Evolutionary conservation across 2,888 invertebrate genomes (phyloP).

Genomic region (Archaeoteleia sp.): DNA sequence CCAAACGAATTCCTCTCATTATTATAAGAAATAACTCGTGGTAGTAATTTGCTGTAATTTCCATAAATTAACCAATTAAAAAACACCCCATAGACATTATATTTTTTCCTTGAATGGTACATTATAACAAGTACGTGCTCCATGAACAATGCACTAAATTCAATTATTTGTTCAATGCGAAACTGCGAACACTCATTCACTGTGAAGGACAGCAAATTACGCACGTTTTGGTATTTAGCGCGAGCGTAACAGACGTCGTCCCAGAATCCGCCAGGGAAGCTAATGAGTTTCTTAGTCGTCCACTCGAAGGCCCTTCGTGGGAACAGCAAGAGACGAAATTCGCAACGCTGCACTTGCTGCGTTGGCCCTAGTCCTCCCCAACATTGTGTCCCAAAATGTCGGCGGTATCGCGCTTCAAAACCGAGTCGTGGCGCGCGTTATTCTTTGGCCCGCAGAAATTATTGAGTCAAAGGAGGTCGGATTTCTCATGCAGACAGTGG

Average conservation of each 20-base stretch:
- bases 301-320: conserved; percentile 18
- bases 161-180: conserved; percentile 32
- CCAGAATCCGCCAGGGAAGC: conserved; percentile 2
- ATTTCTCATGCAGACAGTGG: too few species aligned
- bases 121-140: conserved; percentile 10
- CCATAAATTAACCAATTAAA: too few species aligned
- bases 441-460: too few species aligned
- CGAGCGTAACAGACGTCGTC: conserved; percentile 24
- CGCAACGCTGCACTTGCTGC: not conserved
- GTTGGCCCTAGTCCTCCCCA: not conserved
- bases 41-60: too few species aligned
- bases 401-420: too few species aligned
- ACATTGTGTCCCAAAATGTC: too few species aligned
- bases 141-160: conserved; percentile 26
- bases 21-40: too few species aligned
- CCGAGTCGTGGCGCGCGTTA: too few species aligned
- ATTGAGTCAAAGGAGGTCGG: too few species aligned
- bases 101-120: conserved; percentile 17
- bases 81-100: too few species aligned
- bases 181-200: conserved; percentile 34
- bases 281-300: conserved; percentile 40
- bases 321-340: conserved; percentile 7
- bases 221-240: conserved; percentile 39
- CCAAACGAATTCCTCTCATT: too few species aligned
- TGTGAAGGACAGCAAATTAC: conserved; percentile 41